Percentiles rank a stretch among this genome's conserved stretches.
These are phyloP conservation scores for Tapera naevia DNA, from an alignment of 2,797 vertebrate species.

Conservation along the genomic window DNA sequence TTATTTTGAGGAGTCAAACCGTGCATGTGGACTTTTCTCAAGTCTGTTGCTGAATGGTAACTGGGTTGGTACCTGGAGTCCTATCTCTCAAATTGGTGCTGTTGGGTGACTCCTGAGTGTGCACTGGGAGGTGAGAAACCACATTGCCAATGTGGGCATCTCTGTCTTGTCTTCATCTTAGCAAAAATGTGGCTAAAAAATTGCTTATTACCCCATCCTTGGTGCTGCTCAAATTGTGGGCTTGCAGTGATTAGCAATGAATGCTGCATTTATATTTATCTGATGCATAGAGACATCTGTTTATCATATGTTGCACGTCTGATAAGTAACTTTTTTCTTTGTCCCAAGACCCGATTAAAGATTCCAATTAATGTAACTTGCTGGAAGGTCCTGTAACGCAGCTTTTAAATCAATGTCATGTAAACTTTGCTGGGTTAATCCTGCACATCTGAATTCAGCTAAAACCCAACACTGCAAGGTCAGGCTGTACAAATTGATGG, in stretches of 20 bases:
- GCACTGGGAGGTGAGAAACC: neutral
- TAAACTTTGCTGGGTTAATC: constrained; percentile 54
- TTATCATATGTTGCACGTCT: constrained; percentile 39
- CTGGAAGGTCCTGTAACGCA: constrained; percentile 44
- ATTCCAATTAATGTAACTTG: constrained; percentile 50
- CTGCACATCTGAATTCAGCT: constrained; percentile 60
- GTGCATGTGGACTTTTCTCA: accelerated
- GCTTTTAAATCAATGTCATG: constrained; percentile 58
- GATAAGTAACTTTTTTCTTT: constrained; percentile 44
- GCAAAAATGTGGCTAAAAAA: accelerated
- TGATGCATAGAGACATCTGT: constrained; percentile 61
- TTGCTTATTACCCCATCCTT: neutral
- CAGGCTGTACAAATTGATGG: constrained; percentile 62
- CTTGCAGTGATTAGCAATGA: neutral
- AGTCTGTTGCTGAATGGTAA: neutral
- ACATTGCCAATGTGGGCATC: neutral
- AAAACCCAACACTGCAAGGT: constrained; percentile 36
- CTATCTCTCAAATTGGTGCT: neutral
- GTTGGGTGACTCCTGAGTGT: accelerated
- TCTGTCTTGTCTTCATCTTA: neutral
- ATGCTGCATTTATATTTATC: neutral
- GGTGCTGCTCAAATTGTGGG: neutral
- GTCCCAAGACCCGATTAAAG: constrained; percentile 47
- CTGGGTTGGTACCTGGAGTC: neutral
- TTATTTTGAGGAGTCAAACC: accelerated